Evolutionary conservation across 1,140 invertebrate species (phyloP), one percentile per base, ranked within the genome.

Genomic region (Eriosoma lanigerum): DNA sequence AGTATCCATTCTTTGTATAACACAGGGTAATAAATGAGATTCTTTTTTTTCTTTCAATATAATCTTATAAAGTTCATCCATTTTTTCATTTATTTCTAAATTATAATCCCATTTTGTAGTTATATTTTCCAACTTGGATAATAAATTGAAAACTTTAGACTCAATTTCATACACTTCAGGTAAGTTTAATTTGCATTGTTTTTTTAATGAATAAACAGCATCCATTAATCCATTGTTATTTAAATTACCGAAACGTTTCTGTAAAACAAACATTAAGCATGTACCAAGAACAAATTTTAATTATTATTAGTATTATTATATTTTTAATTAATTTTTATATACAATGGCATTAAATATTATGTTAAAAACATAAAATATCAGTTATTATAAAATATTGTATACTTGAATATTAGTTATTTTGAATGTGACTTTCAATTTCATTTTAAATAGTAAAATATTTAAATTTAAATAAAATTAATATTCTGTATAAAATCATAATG

Each of bases 1-100:
- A 10, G n/a, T 64, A 3, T 8, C 32, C 60, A 64, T 64, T 64
- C 60, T 64, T 32, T 64, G 26, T 64, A 64, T 32, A 64, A 38
- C 2, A 38, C 32, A 2, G 0, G 60, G 19, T 64, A 64, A 32
- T 19, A 64, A 38, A 64, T 32, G 19, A 19, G 60, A 38, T 64
- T 64, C 19, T 32, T 64, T 10, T 32, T 19, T 32, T 38, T 17
- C 60, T 64, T 10, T 64, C 32, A 64, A 9, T n/a, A 64, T n/a
- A 64, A 10, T 12, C 32, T 64, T 19, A 64, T n/a, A 64, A n/a
- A 64, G 17, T n/a, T 32, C 12, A n/a, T 64, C 32, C 0, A 29
- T 64, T 32, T 64, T 64, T n/a, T 38, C 6, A 32, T 64, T 3
- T 12, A 19, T 10, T 32, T 64, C 29, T 64, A 64, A n/a, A n/a